Evolutionary conservation across 2,888 invertebrate genomes (phyloP).

Genomic region (Orthosia incerta): DNA sequence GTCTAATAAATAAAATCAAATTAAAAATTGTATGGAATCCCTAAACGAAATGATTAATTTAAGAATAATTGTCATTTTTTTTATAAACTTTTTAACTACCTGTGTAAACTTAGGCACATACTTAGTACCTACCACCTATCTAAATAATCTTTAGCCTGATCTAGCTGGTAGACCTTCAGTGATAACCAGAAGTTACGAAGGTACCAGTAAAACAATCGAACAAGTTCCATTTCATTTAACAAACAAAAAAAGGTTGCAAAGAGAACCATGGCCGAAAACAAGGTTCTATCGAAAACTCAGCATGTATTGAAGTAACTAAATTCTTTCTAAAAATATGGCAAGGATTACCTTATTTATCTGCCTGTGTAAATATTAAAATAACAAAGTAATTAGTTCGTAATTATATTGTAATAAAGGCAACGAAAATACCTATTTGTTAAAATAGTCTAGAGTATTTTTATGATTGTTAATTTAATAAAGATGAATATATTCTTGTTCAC

Average conservation of each 20-base stretch:
- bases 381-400: slow-evolving; percentile 44
- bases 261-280: neutral
- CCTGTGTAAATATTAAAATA: slow-evolving; percentile 45
- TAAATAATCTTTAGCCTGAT: slow-evolving; percentile 16
- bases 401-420: slow-evolving; percentile 56
- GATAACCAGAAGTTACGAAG: neutral
- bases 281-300: neutral
- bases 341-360: neutral
- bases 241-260: neutral
- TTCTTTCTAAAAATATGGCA: neutral
- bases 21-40: slow-evolving; percentile 1
- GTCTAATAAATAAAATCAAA: slow-evolving; percentile 57
- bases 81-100: slow-evolving; percentile 17
- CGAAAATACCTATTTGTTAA: slow-evolving; percentile 64
- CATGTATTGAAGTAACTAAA: neutral
- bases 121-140: neutral
- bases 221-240: neutral
- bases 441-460: slow-evolving; percentile 52
- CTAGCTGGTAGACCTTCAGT: slow-evolving; percentile 5
- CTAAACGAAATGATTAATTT: neutral
- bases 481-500: slow-evolving; percentile 64
- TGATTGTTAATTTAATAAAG: slow-evolving; percentile 65
- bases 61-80: neutral
- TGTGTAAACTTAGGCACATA: slow-evolving; percentile 8
- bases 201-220: neutral